Conservation (phyloP, 1,140 invertebrate genomes). For the Phymastichus coffea region DNA sequence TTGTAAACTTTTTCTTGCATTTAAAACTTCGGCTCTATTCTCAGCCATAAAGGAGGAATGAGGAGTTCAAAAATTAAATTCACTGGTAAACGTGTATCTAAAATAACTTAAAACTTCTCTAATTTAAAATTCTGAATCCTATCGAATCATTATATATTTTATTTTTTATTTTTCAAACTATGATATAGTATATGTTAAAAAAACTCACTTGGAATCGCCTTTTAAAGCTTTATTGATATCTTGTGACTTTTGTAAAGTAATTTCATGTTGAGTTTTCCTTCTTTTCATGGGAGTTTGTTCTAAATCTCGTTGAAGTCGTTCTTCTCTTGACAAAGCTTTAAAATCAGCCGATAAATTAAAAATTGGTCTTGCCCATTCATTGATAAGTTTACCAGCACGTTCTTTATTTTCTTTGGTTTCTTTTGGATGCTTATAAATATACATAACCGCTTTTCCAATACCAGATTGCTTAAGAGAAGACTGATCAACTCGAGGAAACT, state of each 20-base stretch:
- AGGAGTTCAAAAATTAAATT: no score
- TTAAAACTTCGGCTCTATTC: no score
- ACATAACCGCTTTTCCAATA: conserved; percentile 98
- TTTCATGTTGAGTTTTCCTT: conserved; percentile 56
- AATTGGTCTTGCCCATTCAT: conserved; percentile 94
- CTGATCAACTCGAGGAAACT: conserved; percentile 91
- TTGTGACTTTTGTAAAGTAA: conserved; percentile 49
- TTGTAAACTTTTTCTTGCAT: no score
- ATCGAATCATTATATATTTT: no score
- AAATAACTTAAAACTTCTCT: no score
- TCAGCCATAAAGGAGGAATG: no score
- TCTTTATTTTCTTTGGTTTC: conserved; percentile 94
- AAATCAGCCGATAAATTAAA: conserved; percentile 96
- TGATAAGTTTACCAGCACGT: conserved; percentile 88
- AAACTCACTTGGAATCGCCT: conserved; percentile 61
- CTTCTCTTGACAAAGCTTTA: conserved; percentile 82
- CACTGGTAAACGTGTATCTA: no score
- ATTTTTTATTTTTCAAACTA: no score
- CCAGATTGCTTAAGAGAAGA: conserved; percentile 90
- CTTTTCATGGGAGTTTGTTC: conserved; percentile 80
- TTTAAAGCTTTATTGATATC: conserved; percentile 65
- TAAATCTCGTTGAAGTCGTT: conserved; percentile 87
- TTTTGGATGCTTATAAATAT: conserved; percentile 97
- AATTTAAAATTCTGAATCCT: no score
- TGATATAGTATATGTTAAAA: no score